A percentile compares a stretch with the other conserved stretches of the same genome.
These are phyloP conservation scores for Toxostoma redivivum DNA, from an alignment of 2,113 vertebrate species.

Conservation along the genomic window DNA sequence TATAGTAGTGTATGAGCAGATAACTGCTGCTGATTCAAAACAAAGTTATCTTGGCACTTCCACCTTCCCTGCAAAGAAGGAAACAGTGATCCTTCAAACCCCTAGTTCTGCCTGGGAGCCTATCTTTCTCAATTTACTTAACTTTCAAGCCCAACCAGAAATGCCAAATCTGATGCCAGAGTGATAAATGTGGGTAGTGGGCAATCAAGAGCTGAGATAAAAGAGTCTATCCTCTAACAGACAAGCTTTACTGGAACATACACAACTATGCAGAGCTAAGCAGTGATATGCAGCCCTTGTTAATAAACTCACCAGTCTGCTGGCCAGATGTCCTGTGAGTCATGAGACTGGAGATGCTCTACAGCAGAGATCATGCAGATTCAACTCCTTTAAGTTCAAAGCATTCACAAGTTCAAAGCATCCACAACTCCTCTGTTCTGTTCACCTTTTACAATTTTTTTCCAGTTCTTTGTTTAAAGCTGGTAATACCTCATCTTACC, in stretches of 20 bases:
- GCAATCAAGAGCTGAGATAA: background rate
- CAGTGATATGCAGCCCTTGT: background rate
- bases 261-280: background rate
- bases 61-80: background rate
- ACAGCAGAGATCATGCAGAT: constrained; percentile 42
- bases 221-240: background rate
- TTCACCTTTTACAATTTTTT: constrained; percentile 16
- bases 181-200: background rate
- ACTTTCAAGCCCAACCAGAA: constrained; percentile 38
- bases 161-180: background rate
- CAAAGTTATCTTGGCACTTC: background rate
- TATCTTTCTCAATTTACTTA: background rate
- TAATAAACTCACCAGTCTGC: constrained; percentile 26
- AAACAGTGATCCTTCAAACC: background rate
- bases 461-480: constrained; percentile 5
- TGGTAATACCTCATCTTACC: constrained; percentile 12
- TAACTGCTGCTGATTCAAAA: background rate
- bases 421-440: constrained; percentile 11
- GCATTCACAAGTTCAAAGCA: constrained; percentile 54
- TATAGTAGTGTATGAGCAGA: background rate
- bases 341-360: constrained; percentile 13
- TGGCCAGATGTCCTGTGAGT: constrained; percentile 33
- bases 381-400: constrained; percentile 52
- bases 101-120: background rate
- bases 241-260: background rate